Conservation (phyloP, 2,797 vertebrate genomes). For the Neostethus bicornis region DNA sequence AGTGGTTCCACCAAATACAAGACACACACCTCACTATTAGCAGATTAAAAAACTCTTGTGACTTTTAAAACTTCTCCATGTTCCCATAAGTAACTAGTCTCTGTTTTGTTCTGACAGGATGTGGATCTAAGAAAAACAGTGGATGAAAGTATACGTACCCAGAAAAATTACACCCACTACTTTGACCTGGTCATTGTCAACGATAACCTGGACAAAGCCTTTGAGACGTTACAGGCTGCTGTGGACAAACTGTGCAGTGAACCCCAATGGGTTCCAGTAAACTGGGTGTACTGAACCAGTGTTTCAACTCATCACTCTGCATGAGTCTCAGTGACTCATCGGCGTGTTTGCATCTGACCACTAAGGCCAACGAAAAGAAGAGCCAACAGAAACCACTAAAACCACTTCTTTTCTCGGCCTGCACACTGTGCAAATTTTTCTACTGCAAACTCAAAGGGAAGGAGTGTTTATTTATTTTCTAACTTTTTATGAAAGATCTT, state of each 20-base stretch:
- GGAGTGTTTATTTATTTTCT: conserved; percentile 98
- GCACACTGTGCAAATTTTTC: conserved; percentile 86
- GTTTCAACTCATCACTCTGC: conserved; percentile 13
- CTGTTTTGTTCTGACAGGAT: conserved; percentile 80
- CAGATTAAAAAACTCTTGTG: no score
- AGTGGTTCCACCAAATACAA: no score
- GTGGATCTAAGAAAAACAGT: conserved; percentile 96
- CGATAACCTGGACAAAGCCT: conserved; percentile 96
- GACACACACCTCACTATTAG: no score
- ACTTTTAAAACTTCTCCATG: not conserved
- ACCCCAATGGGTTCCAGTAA: conserved; percentile 97
- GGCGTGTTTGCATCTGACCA: conserved; percentile 45
- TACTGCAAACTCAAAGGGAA: conserved; percentile 87
- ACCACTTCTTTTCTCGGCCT: conserved; percentile 54
- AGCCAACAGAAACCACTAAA: conserved; percentile 41
- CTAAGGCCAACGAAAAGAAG: conserved; percentile 40
- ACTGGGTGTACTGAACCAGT: conserved; percentile 92
- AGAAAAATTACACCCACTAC: conserved; percentile 94
- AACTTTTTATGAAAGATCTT: conserved; percentile 96
- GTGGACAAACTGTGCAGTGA: conserved; percentile 89
- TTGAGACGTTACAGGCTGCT: conserved; percentile 89
- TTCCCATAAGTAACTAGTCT: conserved; percentile 12
- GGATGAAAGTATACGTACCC: conserved; percentile 94
- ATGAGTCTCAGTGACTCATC: conserved; percentile 30
- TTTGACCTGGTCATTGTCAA: conserved; percentile 95